Conservation (phyloP, 2,113 vertebrate genomes). For the Calidris pugnax region DNA sequence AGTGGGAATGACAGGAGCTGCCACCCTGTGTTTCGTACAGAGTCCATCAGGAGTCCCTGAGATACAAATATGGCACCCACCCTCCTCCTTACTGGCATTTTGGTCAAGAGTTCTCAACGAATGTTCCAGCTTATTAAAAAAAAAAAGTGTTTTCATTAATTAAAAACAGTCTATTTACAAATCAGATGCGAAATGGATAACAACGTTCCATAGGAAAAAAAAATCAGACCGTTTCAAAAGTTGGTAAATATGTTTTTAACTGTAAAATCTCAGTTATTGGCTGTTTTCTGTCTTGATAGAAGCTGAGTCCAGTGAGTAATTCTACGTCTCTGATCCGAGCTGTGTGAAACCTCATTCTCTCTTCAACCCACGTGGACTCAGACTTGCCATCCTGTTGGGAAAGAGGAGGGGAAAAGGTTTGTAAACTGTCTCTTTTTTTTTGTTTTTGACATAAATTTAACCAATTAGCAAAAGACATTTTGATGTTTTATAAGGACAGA, state of each 20-base stretch:
- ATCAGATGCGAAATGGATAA: not conserved
- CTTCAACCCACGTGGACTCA: slow-evolving; percentile 81
- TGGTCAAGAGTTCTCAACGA: slow-evolving; percentile 43
- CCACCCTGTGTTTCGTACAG: not conserved
- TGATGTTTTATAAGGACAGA: not conserved
- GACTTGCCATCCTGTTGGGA: slow-evolving; percentile 59
- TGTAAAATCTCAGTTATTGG: slow-evolving; percentile 86
- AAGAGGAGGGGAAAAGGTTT: not conserved
- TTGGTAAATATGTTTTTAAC: slow-evolving; percentile 88
- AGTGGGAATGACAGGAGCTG: slow-evolving; percentile 1
- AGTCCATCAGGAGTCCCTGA: slow-evolving; percentile 73
- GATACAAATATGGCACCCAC: slow-evolving; percentile 57
- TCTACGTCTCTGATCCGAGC: slow-evolving; percentile 90
- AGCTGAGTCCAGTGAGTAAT: slow-evolving; percentile 91
- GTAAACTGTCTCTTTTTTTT: not conserved
- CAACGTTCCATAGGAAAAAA: slow-evolving; percentile 5
- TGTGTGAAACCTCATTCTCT: slow-evolving; percentile 83
- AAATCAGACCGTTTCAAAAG: slow-evolving; percentile 59
- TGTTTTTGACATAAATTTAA: not conserved
- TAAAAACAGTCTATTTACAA: slow-evolving; percentile 58
- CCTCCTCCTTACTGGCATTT: slow-evolving; percentile 53
- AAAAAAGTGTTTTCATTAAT: not conserved
- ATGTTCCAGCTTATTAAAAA: slow-evolving; percentile 29
- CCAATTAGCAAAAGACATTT: not conserved
- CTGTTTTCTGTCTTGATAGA: slow-evolving; percentile 88